Evolutionary conservation across 1,140 invertebrate species (phyloP).

Genomic region (Argopecten irradians): DNA sequence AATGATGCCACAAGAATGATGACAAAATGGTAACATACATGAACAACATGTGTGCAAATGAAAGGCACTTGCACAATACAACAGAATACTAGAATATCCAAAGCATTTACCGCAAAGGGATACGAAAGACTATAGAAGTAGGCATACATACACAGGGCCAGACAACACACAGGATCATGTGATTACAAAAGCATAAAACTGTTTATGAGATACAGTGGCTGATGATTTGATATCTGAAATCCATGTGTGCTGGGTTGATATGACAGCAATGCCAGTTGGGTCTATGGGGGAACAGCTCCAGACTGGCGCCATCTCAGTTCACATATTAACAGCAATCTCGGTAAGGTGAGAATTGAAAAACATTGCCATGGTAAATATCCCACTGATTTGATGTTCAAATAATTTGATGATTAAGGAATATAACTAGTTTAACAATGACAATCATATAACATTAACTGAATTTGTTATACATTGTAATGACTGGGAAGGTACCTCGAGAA

Average conservation of each 20-base stretch:
- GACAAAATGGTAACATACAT: too few species aligned
- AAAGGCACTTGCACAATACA: too few species aligned
- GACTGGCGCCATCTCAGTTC: constrained; percentile 1
- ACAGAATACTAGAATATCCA: too few species aligned
- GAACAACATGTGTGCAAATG: too few species aligned
- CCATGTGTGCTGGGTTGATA: not conserved
- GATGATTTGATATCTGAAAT: constrained; percentile 18
- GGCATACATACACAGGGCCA: too few species aligned
- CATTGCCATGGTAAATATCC: constrained; percentile 21
- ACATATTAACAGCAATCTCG: constrained; percentile 7
- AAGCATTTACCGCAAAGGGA: too few species aligned
- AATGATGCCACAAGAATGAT: too few species aligned
- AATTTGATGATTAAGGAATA: not conserved
- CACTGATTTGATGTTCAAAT: not conserved
- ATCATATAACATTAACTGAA: too few species aligned
- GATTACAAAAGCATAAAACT: constrained; percentile 23
- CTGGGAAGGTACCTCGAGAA: too few species aligned
- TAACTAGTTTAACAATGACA: not conserved
- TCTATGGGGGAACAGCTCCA: not conserved
- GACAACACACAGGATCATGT: not conserved
- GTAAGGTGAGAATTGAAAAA: constrained; percentile 2
- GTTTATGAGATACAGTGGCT: constrained; percentile 3
- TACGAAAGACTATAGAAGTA: too few species aligned
- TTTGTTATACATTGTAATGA: too few species aligned
- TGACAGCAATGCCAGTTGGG: constrained; percentile 8